Evolutionary conservation across 2,888 invertebrate species (phyloP).

Genomic region (Matsumyia berberina): DNA sequence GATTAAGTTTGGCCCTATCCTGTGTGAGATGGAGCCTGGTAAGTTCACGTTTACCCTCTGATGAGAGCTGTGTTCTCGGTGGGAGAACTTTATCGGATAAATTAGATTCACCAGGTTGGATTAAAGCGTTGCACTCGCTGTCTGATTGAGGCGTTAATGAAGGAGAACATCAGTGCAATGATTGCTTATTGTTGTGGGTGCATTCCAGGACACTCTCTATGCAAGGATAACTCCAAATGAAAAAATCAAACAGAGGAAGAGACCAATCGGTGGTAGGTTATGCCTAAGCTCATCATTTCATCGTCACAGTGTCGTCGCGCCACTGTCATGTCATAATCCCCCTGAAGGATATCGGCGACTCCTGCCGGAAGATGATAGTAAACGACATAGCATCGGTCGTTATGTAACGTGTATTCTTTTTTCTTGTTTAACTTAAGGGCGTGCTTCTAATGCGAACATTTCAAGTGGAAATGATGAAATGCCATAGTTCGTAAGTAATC

Average conservation of each 20-base stretch:
- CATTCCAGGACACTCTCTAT: slow-evolving; percentile 4
- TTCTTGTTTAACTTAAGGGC: slow-evolving; percentile 40
- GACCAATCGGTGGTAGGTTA: slow-evolving; percentile 29
- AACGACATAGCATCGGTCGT: slow-evolving; percentile 11
- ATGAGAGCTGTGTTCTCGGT: too few species aligned
- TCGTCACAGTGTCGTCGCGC: slow-evolving; percentile 14
- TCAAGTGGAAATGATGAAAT: slow-evolving; percentile 44
- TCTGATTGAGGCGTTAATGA: slow-evolving; percentile 26
- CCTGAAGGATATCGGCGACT: slow-evolving; percentile 17
- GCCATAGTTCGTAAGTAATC: background rate
- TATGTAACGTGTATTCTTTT: too few species aligned
- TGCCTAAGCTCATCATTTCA: slow-evolving; percentile 6
- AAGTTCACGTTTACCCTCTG: too few species aligned
- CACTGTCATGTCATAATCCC: slow-evolving; percentile 22
- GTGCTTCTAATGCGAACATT: slow-evolving; percentile 31
- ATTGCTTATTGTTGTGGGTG: slow-evolving; percentile 31
- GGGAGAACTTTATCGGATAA: background rate
- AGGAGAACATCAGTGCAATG: slow-evolving; percentile 6
- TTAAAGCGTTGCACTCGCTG: slow-evolving; percentile 13
- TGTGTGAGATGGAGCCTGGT: slow-evolving; percentile 14
- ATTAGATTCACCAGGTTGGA: slow-evolving; percentile 12
- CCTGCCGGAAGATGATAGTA: slow-evolving; percentile 18
- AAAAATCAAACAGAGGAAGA: background rate
- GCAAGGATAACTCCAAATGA: slow-evolving; percentile 1
- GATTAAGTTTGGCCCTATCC: slow-evolving; percentile 55